Conservation (phyloP, 2,888 invertebrate species). For the Lepidocyrtoides sp. region DNA sequence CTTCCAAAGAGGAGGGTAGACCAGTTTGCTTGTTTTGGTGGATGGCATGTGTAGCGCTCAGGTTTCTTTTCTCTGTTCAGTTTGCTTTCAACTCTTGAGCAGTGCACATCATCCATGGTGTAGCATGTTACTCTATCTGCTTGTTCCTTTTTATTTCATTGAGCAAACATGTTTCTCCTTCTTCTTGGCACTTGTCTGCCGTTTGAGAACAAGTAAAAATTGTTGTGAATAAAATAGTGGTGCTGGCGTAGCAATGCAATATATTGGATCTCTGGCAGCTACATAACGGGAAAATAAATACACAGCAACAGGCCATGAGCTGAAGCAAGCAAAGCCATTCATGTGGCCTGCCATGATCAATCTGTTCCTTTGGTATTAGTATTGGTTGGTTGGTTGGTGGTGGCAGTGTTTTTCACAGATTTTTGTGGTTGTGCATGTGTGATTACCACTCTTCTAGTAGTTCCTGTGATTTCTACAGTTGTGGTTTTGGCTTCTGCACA, state of each 20-base stretch:
- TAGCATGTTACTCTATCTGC: neutral
- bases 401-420: slow-evolving; percentile 18
- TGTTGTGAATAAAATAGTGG: neutral
- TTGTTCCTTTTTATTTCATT: neutral
- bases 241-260: neutral
- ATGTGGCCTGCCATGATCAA: neutral
- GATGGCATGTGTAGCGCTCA: neutral
- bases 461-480: neutral
- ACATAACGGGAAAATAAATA: neutral
- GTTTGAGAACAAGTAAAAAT: neutral
- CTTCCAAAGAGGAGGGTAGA: neutral
- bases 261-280: neutral
- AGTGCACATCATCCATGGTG: neutral
- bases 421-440: slow-evolving; percentile 42
- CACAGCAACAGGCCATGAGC: slow-evolving; percentile 30
- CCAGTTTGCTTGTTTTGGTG: neutral
- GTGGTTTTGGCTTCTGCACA: neutral
- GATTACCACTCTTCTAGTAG: neutral
- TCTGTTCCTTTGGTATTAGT: neutral
- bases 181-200: neutral
- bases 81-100: slow-evolving; percentile 45
- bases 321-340: neutral
- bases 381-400: too few relatives aligned
- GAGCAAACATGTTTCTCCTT: neutral
- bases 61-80: slow-evolving; percentile 12